Conservation (phyloP, 2,888 invertebrate genomes). For the Mimachlamys varia region DNA sequence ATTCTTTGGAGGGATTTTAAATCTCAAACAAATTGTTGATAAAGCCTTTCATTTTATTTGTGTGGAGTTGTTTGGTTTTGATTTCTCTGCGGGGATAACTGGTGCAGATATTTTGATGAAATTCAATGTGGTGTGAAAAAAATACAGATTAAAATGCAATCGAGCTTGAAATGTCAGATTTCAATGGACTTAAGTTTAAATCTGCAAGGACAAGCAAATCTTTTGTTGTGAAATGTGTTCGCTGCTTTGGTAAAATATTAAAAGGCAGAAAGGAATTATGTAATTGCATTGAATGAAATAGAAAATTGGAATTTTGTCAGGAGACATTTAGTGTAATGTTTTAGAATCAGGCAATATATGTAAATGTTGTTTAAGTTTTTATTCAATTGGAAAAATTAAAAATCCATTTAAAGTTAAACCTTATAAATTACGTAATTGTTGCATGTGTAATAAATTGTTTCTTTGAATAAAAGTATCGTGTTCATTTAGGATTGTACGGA, state of each 20-base stretch:
- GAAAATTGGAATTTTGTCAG: not conserved
- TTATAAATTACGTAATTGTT: not conserved
- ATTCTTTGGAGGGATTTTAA: too few species aligned
- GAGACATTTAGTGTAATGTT: not conserved
- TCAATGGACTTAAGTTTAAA: not conserved
- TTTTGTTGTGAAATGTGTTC: not conserved
- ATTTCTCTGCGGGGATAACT: not conserved
- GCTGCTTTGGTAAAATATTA: not conserved
- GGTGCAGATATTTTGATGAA: not conserved
- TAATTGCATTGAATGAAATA: not conserved
- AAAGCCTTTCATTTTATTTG: not conserved
- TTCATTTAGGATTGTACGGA: not conserved
- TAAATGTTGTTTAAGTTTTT: not conserved
- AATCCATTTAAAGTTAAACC: not conserved
- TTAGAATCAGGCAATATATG: not conserved
- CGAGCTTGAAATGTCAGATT: not conserved
- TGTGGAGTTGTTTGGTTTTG: not conserved
- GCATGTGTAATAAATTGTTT: not conserved
- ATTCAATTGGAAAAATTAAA: not conserved
- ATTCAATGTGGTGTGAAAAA: not conserved
- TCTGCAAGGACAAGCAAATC: not conserved
- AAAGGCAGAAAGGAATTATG: not conserved
- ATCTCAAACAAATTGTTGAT: too few species aligned
- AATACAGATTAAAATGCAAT: not conserved
- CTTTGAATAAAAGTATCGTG: not conserved